Percentiles rank a stretch among this genome's conserved stretches.
Conservation (phyloP, 2,113 vertebrate species). For the Phylloscopus trochilus region DNA sequence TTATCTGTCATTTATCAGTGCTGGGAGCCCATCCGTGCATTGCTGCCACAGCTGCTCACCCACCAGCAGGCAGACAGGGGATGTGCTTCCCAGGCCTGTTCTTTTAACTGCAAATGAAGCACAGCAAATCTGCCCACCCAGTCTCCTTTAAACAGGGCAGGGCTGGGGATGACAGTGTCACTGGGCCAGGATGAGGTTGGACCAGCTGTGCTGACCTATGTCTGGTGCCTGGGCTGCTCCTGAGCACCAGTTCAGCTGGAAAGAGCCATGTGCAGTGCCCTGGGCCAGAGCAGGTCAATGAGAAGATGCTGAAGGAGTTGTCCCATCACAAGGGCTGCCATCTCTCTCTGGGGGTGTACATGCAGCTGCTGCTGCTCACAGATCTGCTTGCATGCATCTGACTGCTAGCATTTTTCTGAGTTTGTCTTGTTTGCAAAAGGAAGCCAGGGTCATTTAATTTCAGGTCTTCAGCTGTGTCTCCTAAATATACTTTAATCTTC, state of each 20-base stretch:
- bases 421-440: slow-evolving; percentile 6
- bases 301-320: not conserved
- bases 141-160: not conserved
- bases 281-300: not conserved
- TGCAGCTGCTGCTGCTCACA: not conserved
- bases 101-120: not conserved
- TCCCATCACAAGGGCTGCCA: not conserved
- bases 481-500: slow-evolving; percentile 26
- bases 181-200: not conserved
- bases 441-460: slow-evolving; percentile 38
- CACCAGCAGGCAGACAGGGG: not conserved
- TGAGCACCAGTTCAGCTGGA: not conserved
- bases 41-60: not conserved
- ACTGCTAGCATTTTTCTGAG: not conserved
- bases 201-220: not conserved
- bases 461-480: not conserved
- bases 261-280: not conserved
- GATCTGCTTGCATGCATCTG: not conserved
- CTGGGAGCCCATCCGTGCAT: not conserved
- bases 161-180: not conserved
- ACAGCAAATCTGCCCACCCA: not conserved
- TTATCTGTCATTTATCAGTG: not conserved
- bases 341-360: not conserved
- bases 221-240: not conserved
- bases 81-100: not conserved